Conservation (phyloP, 2,888 invertebrate genomes). For the Seira ritae region DNA sequence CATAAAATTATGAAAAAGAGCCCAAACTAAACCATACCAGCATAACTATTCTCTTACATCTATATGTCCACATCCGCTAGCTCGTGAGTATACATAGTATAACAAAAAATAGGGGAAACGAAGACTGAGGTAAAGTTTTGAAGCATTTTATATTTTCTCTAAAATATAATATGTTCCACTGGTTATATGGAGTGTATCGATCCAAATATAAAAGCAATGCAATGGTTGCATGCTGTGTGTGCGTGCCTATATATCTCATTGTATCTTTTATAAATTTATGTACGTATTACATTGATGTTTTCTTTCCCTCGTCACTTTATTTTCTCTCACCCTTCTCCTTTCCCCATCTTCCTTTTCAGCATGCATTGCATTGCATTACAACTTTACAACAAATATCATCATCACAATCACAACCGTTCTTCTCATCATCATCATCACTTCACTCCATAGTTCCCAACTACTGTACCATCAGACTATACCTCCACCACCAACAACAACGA, state of each 20-base stretch:
- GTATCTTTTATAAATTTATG: no score
- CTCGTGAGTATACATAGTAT: no score
- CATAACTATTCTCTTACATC: no score
- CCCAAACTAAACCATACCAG: conserved; percentile 19
- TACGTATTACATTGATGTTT: neutral
- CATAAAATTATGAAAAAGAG: neutral
- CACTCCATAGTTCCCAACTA: neutral
- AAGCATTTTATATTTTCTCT: neutral
- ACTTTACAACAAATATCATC: conserved; percentile 15
- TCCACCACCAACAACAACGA: no score
- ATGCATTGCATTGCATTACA: neutral
- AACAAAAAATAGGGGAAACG: neutral
- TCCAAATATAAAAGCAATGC: neutral
- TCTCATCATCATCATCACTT: conserved; percentile 2
- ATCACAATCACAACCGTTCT: conserved; percentile 12
- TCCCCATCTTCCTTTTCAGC: conserved; percentile 27
- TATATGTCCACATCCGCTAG: no score
- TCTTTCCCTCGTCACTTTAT: neutral
- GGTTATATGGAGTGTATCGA: neutral
- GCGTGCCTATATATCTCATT: neutral
- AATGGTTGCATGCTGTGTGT: neutral
- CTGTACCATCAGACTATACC: neutral
- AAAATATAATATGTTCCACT: neutral
- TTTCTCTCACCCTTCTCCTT: neutral
- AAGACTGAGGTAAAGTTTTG: neutral